Conservation (phyloP, 2,888 invertebrate genomes). For the Harpalus rubripes region DNA sequence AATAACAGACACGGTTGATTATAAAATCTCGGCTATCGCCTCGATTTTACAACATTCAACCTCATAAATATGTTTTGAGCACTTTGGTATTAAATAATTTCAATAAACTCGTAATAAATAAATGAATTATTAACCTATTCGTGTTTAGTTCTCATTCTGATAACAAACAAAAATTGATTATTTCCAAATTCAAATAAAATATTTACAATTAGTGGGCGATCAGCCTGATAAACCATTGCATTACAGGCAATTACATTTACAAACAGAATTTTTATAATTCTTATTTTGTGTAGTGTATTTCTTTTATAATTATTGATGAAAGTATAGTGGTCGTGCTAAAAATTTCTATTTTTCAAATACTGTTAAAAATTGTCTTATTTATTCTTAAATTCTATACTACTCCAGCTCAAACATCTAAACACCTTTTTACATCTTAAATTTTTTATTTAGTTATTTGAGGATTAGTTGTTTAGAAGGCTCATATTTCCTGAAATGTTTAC, state of each 20-base stretch:
- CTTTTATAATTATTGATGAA: too few relatives aligned
- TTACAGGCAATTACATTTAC: neutral
- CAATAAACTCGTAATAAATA: neutral
- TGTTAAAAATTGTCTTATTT: too few relatives aligned
- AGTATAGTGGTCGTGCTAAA: neutral
- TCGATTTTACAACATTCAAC: too few relatives aligned
- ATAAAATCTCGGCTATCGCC: too few relatives aligned
- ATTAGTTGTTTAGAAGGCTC: too few relatives aligned
- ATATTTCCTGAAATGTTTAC: too few relatives aligned
- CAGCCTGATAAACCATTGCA: neutral
- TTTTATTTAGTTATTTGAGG: too few relatives aligned
- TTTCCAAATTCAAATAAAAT: conserved; percentile 14
- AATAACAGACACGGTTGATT: too few relatives aligned
- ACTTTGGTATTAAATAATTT: neutral
- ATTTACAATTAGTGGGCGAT: conserved; percentile 11
- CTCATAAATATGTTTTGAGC: too few relatives aligned
- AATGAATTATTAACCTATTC: neutral
- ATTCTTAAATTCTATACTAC: too few relatives aligned
- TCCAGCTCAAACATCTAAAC: too few relatives aligned
- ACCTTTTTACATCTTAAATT: too few relatives aligned
- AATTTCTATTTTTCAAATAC: neutral
- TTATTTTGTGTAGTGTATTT: neutral
- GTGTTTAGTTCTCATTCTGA: conserved; percentile 9
- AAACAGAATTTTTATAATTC: neutral
- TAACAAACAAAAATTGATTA: conserved; percentile 37